Evolutionary conservation across 2,888 invertebrate genomes (phyloP), one percentile per base, ranked within the genome.

Genomic region (Euplexia lucipara): DNA sequence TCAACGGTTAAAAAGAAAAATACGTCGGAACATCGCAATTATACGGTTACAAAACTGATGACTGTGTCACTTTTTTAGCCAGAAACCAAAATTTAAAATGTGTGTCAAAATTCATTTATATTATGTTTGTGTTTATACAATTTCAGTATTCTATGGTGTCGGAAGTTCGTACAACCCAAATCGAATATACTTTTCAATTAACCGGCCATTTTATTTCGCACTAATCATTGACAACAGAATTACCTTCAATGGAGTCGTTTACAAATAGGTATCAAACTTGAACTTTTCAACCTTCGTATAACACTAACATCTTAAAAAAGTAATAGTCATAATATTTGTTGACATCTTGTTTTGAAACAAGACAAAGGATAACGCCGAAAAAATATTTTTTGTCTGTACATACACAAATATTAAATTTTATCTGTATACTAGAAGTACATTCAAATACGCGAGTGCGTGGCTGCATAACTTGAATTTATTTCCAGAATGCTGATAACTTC

Each of bases 171-270:
- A 18, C n/a, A 16, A 47, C 3, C 34, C 34, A 0, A 1, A 26
- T 20, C 18, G 14, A n/a, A 1, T n/a, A 44, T 14, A 10, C 18
- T 83, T 87, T 58, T 18, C 54, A 3, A 76, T 75, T 1, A 64
- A 87, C 67, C 83, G 70, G 35, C 86, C 86, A 30, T 86, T 86
- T 62, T 81, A 81, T 53, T 87, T 71, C 57, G 68, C 53, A n/a
- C 58, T 87, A 5, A 78, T 60, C 54, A 32, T 57, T 20, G 64
- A 68, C 30, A 62, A 63, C 12, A 30, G 16, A 7, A 10, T 51
- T 20, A 30, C 71, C 4, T 79, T 85, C 62, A 81, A 53, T n/a
- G 75, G 78, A 37, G 35, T 69, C 30, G 14, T 41, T 48, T 1
- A 4, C 34, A 16, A 61, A 41, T 56, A 76, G 61, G 42, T 61